Percentiles rank a stretch among this genome's conserved stretches.
Conservation (phyloP, 1,140 invertebrate genomes). For the Drosophila sechellia region DNA sequence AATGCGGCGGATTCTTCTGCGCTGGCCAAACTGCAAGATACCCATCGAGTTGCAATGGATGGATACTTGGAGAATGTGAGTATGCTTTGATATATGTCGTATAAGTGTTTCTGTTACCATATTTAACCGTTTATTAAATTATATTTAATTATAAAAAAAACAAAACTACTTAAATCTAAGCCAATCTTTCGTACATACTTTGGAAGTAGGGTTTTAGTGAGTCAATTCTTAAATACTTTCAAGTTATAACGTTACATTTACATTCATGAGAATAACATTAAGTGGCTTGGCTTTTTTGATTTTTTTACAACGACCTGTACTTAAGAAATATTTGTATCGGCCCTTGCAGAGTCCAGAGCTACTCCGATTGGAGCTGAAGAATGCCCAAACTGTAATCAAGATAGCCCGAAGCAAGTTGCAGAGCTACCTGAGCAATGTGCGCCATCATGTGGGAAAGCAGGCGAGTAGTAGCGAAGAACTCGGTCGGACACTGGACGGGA, state of each 20-base stretch:
- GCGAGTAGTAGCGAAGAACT: conserved; percentile 67
- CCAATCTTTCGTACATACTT: too few relatives aligned
- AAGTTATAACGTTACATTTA: too few relatives aligned
- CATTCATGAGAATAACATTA: too few relatives aligned
- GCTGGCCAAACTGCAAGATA: conserved; percentile 55
- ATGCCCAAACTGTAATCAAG: conserved; percentile 84
- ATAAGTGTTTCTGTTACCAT: too few relatives aligned
- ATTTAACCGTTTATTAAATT: too few relatives aligned
- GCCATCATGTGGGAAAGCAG: conserved; percentile 68
- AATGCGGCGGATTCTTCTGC: conserved; percentile 67
- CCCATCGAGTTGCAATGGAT: conserved; percentile 69
- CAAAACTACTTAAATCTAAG: too few relatives aligned
- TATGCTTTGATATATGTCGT: background rate
- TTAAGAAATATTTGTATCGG: background rate
- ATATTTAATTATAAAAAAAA: too few relatives aligned
- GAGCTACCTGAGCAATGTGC: conserved; percentile 79
- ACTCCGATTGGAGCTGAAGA: conserved; percentile 82
- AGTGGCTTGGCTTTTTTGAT: too few relatives aligned
- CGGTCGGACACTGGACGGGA: conserved; percentile 83
- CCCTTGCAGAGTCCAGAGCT: conserved; percentile 80
- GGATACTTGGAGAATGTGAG: conserved; percentile 74
- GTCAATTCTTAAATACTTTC: too few relatives aligned
- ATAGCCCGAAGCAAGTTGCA: conserved; percentile 82
- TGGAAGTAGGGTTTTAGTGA: too few relatives aligned
- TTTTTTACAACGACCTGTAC: background rate